Percentiles rank a stretch among this genome's conserved stretches.
Evolutionary conservation across 1,140 invertebrate species (phyloP).

Genomic region (Halesus radiatus): DNA sequence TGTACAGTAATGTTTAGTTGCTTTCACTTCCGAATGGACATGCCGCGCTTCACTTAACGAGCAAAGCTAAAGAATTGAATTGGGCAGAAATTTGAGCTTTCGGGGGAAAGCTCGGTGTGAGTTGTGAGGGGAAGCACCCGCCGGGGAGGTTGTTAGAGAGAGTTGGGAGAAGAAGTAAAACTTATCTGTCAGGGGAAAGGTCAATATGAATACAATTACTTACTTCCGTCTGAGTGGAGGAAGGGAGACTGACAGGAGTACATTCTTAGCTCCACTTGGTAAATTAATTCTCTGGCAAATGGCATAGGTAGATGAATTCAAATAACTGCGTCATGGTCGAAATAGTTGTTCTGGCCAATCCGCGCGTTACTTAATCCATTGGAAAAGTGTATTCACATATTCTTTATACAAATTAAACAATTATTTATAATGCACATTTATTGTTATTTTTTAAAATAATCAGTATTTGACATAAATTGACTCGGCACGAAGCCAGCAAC

Average conservation of each 20-base stretch:
- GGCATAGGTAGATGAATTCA: constrained; percentile 16
- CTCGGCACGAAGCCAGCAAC: no score
- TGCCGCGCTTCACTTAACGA: constrained; percentile 13
- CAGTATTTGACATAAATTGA: no score
- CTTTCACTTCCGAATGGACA: constrained; percentile 34
- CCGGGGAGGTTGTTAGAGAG: constrained; percentile 1
- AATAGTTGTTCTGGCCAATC: neutral
- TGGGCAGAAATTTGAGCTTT: constrained; percentile 22
- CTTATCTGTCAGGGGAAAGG: constrained; percentile 41
- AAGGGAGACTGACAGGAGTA: constrained; percentile 26
- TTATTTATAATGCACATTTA: no score
- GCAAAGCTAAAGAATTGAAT: constrained; percentile 19
- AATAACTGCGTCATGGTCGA: constrained; percentile 14
- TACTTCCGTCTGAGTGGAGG: constrained; percentile 27
- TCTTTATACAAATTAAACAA: no score
- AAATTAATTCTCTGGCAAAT: constrained; percentile 32
- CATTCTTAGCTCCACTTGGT: constrained; percentile 27
- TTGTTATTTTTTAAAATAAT: no score
- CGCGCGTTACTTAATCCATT: neutral
- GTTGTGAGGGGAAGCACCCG: neutral
- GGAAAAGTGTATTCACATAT: no score
- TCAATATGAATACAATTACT: constrained; percentile 52
- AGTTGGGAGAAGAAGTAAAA: constrained; percentile 41
- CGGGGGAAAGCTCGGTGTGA: neutral
- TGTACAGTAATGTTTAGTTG: constrained; percentile 42